Percentiles rank a stretch among this genome's conserved stretches.
Evolutionary conservation across 1,140 invertebrate species (phyloP).

Genomic region (Drosophila watanabei): DNA sequence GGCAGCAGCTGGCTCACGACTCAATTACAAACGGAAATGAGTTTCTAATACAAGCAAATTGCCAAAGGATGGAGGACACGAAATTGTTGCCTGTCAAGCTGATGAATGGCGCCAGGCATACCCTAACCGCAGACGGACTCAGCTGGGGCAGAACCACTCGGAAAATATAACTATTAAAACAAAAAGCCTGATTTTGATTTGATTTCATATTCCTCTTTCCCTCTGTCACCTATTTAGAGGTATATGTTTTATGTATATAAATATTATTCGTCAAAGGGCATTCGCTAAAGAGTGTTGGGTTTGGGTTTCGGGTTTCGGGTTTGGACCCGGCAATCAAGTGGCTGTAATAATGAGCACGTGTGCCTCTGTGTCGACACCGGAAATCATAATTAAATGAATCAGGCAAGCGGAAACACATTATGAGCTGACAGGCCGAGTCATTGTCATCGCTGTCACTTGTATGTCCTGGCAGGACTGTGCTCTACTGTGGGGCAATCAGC

Average conservation of each 20-base stretch:
- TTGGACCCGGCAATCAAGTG: conserved; percentile 52
- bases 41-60: conserved; percentile 79
- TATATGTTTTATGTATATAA: neutral
- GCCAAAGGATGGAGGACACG: conserved; percentile 44
- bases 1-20: conserved; percentile 23
- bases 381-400: conserved; percentile 80
- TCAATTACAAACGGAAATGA: conserved; percentile 81
- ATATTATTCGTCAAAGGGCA: neutral
- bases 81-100: conserved; percentile 68
- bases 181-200: neutral
- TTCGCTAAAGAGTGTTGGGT: neutral
- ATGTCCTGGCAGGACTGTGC: neutral
- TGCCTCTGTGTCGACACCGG: conserved; percentile 46
- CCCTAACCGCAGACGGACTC: conserved; percentile 10
- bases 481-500: conserved; percentile 14
- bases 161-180: neutral
- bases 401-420: conserved; percentile 71
- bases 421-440: conserved; percentile 10
- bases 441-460: conserved; percentile 12
- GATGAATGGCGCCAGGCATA: conserved; percentile 61
- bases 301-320: neutral
- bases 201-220: neutral
- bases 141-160: neutral
- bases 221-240: neutral
- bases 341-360: conserved; percentile 52